Evolutionary conservation across 30 jellyfish, hydroid and myxozoan species (phyloP), one percentile per base, ranked within the genome.

Genomic region (Turritopsis rubra): DNA sequence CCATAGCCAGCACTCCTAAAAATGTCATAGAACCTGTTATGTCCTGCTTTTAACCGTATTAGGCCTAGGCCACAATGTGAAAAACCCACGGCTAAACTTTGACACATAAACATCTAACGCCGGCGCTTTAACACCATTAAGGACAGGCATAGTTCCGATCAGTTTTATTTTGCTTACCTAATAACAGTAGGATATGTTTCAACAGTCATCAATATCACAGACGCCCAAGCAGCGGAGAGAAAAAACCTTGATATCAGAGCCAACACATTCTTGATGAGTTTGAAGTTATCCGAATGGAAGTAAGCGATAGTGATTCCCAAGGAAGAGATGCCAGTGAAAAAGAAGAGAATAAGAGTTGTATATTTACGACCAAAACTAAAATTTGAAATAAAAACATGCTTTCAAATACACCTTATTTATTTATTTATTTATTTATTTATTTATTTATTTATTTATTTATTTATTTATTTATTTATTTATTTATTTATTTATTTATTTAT

Each of bases 1-100:
- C 81, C 91, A 76, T 52, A 85, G 9, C 60, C 91, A 52, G 81
- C 75, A 28, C 78, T 80, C 53, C 87, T 80, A 53, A 5, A 80
- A 27, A 53, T 9, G 19, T 23, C 9, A 27, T 9, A 68, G 21
- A 68, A 9, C 21, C 21, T 21, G 19, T 21, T 60, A 60, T 60
- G 19, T 60, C 21, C 73, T 60, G 73, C 19, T 60, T 60, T 60
- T 60, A 18, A 60, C 21, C n/a, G n/a, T n/a, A n/a, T n/a, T n/a
- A n/a, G n/a, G n/a, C n/a, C n/a, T n/a, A n/a, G n/a, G n/a, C n/a
- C n/a, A n/a, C n/a, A n/a, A n/a, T n/a, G n/a, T n/a, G n/a, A n/a
- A n/a, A n/a, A n/a, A n/a, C n/a, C n/a, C n/a, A n/a, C n/a, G n/a
- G n/a, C n/a, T n/a, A n/a, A n/a, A n/a, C n/a, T n/a, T n/a, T n/a